Conservation (phyloP, 1,140 invertebrate genomes). For the Ridgeia piscesae region DNA sequence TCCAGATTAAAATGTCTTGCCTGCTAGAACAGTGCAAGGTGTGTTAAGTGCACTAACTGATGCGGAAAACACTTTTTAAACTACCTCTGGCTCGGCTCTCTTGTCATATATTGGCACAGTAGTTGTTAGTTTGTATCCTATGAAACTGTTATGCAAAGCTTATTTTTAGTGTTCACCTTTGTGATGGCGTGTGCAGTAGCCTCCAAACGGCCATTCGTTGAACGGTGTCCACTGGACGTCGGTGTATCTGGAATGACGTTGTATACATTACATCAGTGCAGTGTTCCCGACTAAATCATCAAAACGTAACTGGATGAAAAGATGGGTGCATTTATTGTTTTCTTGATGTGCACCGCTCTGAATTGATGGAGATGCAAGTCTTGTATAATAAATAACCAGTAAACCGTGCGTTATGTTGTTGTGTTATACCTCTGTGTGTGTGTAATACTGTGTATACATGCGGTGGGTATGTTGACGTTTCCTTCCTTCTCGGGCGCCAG, state of each 20-base stretch:
- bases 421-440: background rate
- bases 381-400: background rate
- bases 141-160: background rate
- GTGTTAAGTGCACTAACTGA: background rate
- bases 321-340: background rate
- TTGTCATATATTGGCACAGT: background rate
- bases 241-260: background rate
- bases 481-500: too few relatives aligned
- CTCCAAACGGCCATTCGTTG: background rate
- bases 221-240: background rate
- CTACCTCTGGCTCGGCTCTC: background rate
- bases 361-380: background rate
- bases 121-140: background rate
- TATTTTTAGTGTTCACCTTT: background rate
- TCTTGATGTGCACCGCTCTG: background rate
- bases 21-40: background rate
- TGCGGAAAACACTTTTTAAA: background rate
- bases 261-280: too few relatives aligned
- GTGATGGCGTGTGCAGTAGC: background rate
- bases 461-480: too few relatives aligned
- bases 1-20: too few relatives aligned
- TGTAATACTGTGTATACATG: too few relatives aligned
- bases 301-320: background rate
- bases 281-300: background rate
- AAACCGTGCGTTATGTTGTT: background rate